A percentile compares a stretch with the other conserved stretches of the same genome.
These are phyloP conservation scores for Protonibea diacanthus DNA, from an alignment of 2,797 vertebrate species.

Conservation along the genomic window DNA sequence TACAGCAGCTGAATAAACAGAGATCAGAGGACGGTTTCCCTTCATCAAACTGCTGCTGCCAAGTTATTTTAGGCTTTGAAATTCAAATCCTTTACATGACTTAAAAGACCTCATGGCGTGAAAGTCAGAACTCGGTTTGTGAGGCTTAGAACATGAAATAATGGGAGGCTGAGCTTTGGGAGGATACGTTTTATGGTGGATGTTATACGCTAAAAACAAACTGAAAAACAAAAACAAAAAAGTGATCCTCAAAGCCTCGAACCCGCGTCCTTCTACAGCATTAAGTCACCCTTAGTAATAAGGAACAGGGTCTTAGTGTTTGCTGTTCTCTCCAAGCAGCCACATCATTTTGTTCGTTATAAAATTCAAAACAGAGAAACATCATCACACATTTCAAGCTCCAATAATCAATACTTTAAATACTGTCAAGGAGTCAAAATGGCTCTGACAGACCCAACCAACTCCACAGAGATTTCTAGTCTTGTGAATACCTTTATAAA, in stretches of 20 bases:
- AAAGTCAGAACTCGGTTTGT: constrained; percentile 37
- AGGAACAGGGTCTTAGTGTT: neutral
- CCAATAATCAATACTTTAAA: neutral
- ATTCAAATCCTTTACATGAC: constrained; percentile 41
- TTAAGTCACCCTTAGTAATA: neutral
- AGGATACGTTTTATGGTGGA: neutral
- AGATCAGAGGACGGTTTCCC: constrained; percentile 46
- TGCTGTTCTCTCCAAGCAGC: neutral
- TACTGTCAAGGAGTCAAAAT: neutral
- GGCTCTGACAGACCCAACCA: neutral
- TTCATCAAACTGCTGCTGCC: constrained; percentile 39
- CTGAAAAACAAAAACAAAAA: neutral
- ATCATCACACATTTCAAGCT: neutral
- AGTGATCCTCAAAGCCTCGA: neutral
- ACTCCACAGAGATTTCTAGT: neutral
- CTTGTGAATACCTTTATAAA: too few relatives aligned
- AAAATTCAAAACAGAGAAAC: neutral
- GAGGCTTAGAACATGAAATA: constrained; percentile 1
- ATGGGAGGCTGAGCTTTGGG: neutral
- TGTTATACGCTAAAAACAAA: neutral
- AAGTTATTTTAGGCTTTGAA: constrained; percentile 54
- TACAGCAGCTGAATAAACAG: constrained; percentile 68
- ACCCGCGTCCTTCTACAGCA: neutral
- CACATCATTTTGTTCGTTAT: neutral
- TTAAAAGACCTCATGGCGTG: constrained; percentile 12